phyloP scores from a whole-genome alignment of 2,888 invertebrate genomes.

The Cabera pusaria region DNA sequence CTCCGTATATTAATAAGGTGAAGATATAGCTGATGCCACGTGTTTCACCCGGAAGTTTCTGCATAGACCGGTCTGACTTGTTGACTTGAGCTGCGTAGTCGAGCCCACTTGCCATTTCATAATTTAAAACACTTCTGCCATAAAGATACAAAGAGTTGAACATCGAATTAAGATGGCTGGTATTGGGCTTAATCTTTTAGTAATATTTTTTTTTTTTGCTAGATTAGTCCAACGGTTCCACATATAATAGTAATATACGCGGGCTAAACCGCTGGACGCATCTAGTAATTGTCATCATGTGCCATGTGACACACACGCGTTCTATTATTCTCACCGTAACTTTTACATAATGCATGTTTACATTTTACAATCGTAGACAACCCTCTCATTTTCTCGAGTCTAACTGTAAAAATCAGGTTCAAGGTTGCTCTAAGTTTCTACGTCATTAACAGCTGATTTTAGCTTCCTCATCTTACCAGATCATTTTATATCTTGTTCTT shows the following conservation, averaged over 20 bases:
- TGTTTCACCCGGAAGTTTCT: constrained; percentile 33
- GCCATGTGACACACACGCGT: no score
- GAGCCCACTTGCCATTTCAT: constrained; percentile 23
- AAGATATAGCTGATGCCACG: constrained; percentile 3
- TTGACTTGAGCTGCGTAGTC: constrained; percentile 18
- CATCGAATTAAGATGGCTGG: no score
- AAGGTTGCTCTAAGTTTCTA: constrained; percentile 38
- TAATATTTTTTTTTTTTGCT: no score
- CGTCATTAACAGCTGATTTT: constrained; percentile 46
- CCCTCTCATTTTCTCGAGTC: constrained; percentile 16
- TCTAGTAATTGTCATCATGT: no score
- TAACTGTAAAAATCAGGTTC: constrained; percentile 36
- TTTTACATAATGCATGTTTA: no score
- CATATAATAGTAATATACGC: no score
- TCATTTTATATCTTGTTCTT: constrained; percentile 6
- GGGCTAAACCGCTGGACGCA: no score
- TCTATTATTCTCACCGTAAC: no score
- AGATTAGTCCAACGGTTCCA: no score
- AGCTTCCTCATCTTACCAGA: constrained; percentile 24
- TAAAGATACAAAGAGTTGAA: no score
- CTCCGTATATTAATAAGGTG: constrained; percentile 5
- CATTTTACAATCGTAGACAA: no score
- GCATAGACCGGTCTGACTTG: constrained; percentile 32
- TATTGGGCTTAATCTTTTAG: no score
- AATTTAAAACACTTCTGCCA: constrained; percentile 17